phyloP scores from a whole-genome alignment of 2,888 invertebrate species.

The Neoscelio sp. region DNA sequence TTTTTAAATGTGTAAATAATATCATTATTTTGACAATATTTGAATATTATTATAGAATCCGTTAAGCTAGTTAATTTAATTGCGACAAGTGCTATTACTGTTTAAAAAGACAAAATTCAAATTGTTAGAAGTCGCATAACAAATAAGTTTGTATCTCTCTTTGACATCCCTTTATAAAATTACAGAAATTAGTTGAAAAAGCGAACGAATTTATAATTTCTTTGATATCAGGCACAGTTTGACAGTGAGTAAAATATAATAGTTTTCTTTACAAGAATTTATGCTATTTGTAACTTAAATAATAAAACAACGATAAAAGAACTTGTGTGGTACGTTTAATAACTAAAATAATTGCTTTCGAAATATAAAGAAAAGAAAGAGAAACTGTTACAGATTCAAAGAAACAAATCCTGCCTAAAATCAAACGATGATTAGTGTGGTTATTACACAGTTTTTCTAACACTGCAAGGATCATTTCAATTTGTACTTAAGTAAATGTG shows the following conservation, averaged over 20 bases:
- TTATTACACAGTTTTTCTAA: slow-evolving; percentile 13
- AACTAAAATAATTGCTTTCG: background rate
- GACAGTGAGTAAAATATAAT: slow-evolving; percentile 13
- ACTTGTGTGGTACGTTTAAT: background rate
- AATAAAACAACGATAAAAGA: slow-evolving; percentile 1
- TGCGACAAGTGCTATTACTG: no score
- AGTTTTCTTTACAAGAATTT: slow-evolving; percentile 1
- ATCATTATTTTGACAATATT: no score
- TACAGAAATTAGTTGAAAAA: slow-evolving; percentile 6
- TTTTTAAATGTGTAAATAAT: no score
- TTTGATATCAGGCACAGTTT: background rate
- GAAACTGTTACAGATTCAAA: background rate
- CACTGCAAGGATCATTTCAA: slow-evolving; percentile 14
- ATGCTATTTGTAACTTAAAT: slow-evolving; percentile 9
- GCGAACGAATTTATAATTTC: slow-evolving; percentile 8
- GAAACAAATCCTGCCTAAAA: background rate
- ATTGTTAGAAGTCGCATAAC: no score
- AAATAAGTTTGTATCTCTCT: no score
- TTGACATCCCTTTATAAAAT: no score
- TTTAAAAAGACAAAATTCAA: no score
- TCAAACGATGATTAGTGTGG: slow-evolving; percentile 1
- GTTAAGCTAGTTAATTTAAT: no score
- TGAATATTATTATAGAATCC: no score
- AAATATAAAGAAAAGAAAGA: slow-evolving; percentile 10
- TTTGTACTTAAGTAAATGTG: background rate